These are phyloP conservation scores for Pachycephala philippinensis DNA, from an alignment of 2,113 vertebrate genomes.

Conservation along the genomic window DNA sequence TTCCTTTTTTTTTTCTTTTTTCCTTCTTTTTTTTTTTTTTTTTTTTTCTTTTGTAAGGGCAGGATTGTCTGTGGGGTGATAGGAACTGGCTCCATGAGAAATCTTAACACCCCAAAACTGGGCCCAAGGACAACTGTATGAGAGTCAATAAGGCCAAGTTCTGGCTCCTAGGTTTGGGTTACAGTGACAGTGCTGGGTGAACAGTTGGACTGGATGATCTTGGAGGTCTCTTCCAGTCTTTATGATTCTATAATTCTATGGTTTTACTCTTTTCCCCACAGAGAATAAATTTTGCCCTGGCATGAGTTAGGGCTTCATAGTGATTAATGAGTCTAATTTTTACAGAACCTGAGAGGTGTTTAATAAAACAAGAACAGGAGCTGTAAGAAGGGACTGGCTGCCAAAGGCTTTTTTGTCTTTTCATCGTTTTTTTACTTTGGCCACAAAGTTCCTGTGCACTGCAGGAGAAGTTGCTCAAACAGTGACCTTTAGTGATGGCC, in stretches of 20 bases:
- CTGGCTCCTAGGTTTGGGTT: background rate
- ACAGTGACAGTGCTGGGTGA: background rate
- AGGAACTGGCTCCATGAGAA: background rate
- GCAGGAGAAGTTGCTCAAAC: background rate
- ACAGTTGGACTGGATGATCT: background rate
- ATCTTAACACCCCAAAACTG: background rate
- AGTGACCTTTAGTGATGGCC: background rate
- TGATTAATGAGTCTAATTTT: constrained; percentile 1
- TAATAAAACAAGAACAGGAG: background rate
- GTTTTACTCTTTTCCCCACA: background rate
- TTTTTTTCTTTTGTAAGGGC: background rate
- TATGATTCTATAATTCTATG: fast-evolving
- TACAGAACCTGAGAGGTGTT: background rate
- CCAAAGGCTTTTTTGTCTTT: background rate
- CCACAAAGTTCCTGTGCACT: background rate
- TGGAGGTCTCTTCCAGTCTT: background rate
- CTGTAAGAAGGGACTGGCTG: background rate
- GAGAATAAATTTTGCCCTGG: background rate
- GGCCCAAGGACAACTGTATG: background rate
- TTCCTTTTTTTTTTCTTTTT: background rate
- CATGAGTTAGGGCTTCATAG: background rate
- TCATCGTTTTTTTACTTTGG: background rate
- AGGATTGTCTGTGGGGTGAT: background rate
- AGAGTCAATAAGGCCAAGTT: background rate
- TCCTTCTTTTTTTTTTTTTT: too few relatives aligned